Percentiles rank a stretch among this genome's conserved stretches.
Conservation (phyloP, 2,797 vertebrate species). For the Acanthis flammea region DNA sequence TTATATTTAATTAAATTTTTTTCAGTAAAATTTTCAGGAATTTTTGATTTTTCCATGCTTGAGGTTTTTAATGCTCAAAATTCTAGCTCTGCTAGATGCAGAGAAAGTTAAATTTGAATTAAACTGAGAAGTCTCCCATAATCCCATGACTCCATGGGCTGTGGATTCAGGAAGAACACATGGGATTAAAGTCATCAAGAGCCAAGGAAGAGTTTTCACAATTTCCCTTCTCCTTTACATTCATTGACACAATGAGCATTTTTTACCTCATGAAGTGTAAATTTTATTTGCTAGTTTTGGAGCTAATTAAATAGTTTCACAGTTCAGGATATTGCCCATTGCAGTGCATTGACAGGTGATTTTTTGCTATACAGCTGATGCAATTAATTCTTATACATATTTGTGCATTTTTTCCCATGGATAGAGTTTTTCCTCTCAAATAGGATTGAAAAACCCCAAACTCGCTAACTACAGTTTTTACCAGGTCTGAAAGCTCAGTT, state of each 20-base stretch:
- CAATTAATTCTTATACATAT: not conserved
- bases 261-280: not conserved
- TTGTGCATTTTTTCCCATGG: not conserved
- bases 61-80: not conserved
- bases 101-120: not conserved
- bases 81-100: not conserved
- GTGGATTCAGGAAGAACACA: not conserved
- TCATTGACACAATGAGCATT: not conserved
- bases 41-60: not conserved
- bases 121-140: not conserved
- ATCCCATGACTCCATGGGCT: not conserved
- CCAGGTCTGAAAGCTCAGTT: not conserved
- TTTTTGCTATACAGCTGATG: not conserved
- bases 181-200: not conserved
- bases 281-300: not conserved
- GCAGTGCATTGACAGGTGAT: not conserved
- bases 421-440: not conserved
- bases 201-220: not conserved
- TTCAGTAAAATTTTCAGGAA: not conserved
- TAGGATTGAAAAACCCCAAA: not conserved
- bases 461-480: not conserved
- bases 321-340: not conserved
- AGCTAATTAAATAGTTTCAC: not conserved
- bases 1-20: not conserved
- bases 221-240: accelerated